Evolutionary conservation across 2,113 vertebrate genomes (phyloP), one percentile per base, ranked within the genome.

Genomic region (Brachyistius frenatus): DNA sequence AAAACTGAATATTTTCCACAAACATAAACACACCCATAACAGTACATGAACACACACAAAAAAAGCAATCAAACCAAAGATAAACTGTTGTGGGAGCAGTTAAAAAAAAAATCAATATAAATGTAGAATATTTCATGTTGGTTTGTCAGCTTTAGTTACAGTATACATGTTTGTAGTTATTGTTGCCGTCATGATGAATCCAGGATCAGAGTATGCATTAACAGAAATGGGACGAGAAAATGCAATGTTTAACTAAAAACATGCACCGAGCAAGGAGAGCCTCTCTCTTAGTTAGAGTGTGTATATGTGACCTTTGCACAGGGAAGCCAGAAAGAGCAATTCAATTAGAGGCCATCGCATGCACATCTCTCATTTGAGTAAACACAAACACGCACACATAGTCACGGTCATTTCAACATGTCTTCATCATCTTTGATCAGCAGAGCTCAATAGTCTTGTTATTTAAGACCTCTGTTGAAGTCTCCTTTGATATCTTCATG

Each of bases 321-420:
- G 64, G 73, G 39, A 36, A 62, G 30, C 65, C 66, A 73, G 71
- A 84, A 86, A 73, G 82, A 86, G 76, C 78, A 83, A 86, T 87
- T 84, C 54, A 84, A 90, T 89, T 83, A 84, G 53, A 81, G 41
- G 66, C 68, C 54, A 80, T 80, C 62, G 49, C 73, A 63, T 76
- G 57, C 77, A 66, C 72, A 75, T 53, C 44, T 61, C 53, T 41
- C 15, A 7, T 62, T 66, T 58, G 63, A 49, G 72, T 79, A 57
- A 85, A 79, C 60, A 81, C 30, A 73, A 13, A 67, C 72, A 63
- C 46, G 49, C 31, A 54, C n/a, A 15, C 47, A 62, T 14, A 44
- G 23, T 60, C 52, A 54, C n/a, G 39, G 32, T 67, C 66, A 36
- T 63, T 63, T 14, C 39, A 81, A 76, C 44, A 39, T 36, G 35